A percentile compares a stretch with the other conserved stretches of the same genome.
Conservation (phyloP, 2,797 vertebrate genomes). For the Enteromius afrohamiltoni region DNA sequence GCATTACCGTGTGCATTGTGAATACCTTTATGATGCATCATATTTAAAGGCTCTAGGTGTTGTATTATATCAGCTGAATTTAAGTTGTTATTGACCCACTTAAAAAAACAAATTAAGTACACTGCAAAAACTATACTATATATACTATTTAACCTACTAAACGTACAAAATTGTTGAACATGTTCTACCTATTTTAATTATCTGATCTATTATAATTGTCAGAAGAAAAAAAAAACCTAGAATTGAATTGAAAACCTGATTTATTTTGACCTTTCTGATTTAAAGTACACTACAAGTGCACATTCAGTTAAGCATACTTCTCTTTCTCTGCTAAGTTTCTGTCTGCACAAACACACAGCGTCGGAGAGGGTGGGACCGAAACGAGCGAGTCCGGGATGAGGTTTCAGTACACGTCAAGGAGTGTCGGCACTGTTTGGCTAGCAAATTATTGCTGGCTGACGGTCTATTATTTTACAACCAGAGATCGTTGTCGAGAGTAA, state of each 20-base stretch:
- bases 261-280: not conserved
- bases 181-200: not conserved
- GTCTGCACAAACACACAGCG: conserved; percentile 90
- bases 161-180: not conserved
- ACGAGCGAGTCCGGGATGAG: conserved; percentile 88
- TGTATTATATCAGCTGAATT: not conserved
- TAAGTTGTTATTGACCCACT: not conserved
- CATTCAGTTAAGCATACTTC: not conserved
- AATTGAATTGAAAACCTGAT: no score
- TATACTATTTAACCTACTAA: not conserved
- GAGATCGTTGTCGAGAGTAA: conserved; percentile 85
- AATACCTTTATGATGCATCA: not conserved
- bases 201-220: no score
- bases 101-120: not conserved
- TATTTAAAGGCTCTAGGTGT: not conserved
- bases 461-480: conserved; percentile 95
- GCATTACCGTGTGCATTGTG: not conserved
- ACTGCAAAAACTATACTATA: not conserved
- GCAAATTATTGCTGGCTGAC: conserved; percentile 98
- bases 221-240: no score
- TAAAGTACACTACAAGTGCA: not conserved
- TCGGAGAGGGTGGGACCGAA: conserved; percentile 78
- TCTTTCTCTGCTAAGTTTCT: conserved; percentile 77
- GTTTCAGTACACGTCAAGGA: conserved; percentile 99
- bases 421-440: conserved; percentile 94